Conservation (phyloP, 2,113 vertebrate genomes). For the Oriolus oriolus region DNA sequence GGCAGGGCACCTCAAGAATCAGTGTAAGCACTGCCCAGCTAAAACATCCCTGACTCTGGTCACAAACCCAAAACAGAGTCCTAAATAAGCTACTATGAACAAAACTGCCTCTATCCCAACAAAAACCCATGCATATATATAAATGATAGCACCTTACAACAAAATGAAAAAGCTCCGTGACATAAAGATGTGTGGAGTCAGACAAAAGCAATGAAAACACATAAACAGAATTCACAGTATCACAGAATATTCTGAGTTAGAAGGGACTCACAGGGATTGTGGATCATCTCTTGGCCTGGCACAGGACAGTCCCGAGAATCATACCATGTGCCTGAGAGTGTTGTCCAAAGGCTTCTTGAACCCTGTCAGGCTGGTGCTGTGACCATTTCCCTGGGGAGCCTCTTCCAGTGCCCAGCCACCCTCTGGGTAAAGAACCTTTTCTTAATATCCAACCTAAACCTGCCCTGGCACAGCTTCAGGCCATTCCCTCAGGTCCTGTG, state of each 20-base stretch:
- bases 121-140: background rate
- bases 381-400: background rate
- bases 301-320: background rate
- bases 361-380: background rate
- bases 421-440: background rate
- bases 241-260: background rate
- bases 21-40: background rate
- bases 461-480: background rate
- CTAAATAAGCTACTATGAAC: background rate
- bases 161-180: background rate
- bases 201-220: background rate
- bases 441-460: background rate
- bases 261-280: background rate
- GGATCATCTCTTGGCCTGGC: background rate
- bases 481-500: fast-evolving
- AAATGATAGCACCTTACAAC: background rate
- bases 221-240: background rate
- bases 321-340: background rate
- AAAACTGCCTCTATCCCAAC: background rate
- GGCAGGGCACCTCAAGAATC: background rate
- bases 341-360: background rate
- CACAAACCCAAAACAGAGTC: background rate
- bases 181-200: background rate
- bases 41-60: background rate
- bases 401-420: background rate